These are phyloP conservation scores for Megaustenia siamemsis DNA, from an alignment of 2,888 invertebrate genomes.

Conservation along the genomic window DNA sequence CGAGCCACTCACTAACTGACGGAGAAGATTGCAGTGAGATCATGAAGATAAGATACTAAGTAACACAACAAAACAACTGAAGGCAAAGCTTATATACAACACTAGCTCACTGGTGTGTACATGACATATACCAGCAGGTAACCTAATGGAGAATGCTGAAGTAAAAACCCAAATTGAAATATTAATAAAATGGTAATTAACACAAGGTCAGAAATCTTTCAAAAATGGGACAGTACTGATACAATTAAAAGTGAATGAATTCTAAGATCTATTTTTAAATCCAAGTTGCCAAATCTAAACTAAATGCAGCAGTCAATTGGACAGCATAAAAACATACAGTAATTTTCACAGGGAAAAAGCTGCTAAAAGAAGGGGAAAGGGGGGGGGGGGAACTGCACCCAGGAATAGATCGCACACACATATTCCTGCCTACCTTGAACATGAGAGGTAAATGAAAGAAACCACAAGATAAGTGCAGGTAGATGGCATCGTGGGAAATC, in stretches of 20 bases:
- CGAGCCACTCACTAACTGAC: too few species aligned
- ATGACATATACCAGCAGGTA: too few species aligned
- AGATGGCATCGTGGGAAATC: not conserved
- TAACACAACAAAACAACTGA: too few species aligned
- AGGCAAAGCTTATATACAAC: too few species aligned
- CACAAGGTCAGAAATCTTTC: too few species aligned
- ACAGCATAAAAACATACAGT: not conserved
- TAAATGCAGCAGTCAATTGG: not conserved
- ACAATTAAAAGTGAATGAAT: not conserved
- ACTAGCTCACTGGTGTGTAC: too few species aligned
- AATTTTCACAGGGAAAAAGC: not conserved
- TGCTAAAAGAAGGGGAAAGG: not conserved
- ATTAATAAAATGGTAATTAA: too few species aligned
- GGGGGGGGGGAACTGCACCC: not conserved
- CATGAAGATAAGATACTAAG: too few species aligned
- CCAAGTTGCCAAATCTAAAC: slow-evolving; percentile 11
- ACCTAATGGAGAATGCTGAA: too few species aligned
- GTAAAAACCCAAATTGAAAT: too few species aligned
- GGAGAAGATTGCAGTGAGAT: too few species aligned
- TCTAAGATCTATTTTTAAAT: slow-evolving; percentile 9
- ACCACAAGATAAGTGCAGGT: not conserved
- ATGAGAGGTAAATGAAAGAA: not conserved
- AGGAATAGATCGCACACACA: not conserved
- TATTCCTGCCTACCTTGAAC: slow-evolving; percentile 11
- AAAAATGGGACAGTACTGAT: too few species aligned